Conservation (phyloP, 2,888 invertebrate genomes). For the Subacronicta megacephala region DNA sequence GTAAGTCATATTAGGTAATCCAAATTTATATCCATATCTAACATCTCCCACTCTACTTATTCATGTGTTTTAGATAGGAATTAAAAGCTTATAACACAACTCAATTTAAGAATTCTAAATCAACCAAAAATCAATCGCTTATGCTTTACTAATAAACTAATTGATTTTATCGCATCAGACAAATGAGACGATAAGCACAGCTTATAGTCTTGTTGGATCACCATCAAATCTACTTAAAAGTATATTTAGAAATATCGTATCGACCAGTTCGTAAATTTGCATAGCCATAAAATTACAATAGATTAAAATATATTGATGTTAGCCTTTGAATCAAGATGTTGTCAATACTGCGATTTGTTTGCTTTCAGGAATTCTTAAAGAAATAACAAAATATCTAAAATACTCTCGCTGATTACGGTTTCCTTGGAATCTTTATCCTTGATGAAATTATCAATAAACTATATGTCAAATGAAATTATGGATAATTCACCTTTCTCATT, state of each 20-base stretch:
- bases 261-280: constrained; percentile 38
- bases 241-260: constrained; percentile 23
- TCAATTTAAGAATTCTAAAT: not conserved
- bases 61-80: too few relatives aligned
- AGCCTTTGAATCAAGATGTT: not conserved
- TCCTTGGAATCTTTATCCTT: too few relatives aligned
- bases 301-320: constrained; percentile 7
- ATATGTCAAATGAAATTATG: too few relatives aligned
- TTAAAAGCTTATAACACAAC: too few relatives aligned
- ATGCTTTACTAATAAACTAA: not conserved
- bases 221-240: not conserved
- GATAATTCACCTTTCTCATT: too few relatives aligned
- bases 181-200: not conserved
- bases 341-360: not conserved
- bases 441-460: too few relatives aligned
- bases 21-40: too few relatives aligned
- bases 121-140: not conserved
- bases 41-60: too few relatives aligned
- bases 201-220: constrained; percentile 13
- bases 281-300: constrained; percentile 45
- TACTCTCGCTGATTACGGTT: too few relatives aligned
- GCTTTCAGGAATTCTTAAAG: not conserved
- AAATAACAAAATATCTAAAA: too few relatives aligned
- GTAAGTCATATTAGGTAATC: too few relatives aligned
- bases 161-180: not conserved